These are phyloP conservation scores for Notospermus geniculatus DNA, from an alignment of 1,140 invertebrate species.

Conservation along the genomic window DNA sequence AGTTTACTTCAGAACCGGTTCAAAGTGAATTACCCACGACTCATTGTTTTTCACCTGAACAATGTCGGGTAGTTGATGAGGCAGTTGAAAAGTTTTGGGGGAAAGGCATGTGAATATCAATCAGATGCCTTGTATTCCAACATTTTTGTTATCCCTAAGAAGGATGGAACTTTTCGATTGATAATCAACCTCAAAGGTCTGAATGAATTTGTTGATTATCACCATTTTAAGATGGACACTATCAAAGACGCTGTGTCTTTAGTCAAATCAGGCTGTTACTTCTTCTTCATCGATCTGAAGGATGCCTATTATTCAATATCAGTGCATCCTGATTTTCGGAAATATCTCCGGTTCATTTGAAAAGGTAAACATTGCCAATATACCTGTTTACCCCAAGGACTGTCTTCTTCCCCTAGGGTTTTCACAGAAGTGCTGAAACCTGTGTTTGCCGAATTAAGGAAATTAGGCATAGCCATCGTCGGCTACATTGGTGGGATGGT, in stretches of 20 bases:
- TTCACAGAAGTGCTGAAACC: not conserved
- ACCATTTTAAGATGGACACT: conserved; percentile 1
- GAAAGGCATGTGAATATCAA: not conserved
- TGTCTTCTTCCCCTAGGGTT: not conserved
- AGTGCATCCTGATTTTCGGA: not conserved
- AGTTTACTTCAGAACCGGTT: no score
- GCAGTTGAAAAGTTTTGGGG: not conserved
- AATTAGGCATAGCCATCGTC: not conserved
- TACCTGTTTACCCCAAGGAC: not conserved
- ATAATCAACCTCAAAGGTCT: not conserved
- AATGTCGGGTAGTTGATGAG: not conserved
- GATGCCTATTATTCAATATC: conserved; percentile 1
- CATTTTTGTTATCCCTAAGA: not conserved
- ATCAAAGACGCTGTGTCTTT: no score
- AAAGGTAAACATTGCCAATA: not conserved
- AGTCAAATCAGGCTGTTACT: not conserved
- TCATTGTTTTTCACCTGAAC: not conserved
- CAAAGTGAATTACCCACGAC: not conserved
- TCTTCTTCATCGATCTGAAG: not conserved
- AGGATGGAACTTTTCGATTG: not conserved
- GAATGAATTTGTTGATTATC: not conserved
- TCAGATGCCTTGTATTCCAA: not conserved
- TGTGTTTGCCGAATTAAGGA: not conserved
- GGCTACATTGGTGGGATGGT: not conserved
- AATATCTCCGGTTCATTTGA: not conserved